Conservation (phyloP, 2,113 vertebrate species). For the Rhinolophus ferrumequinum region DNA sequence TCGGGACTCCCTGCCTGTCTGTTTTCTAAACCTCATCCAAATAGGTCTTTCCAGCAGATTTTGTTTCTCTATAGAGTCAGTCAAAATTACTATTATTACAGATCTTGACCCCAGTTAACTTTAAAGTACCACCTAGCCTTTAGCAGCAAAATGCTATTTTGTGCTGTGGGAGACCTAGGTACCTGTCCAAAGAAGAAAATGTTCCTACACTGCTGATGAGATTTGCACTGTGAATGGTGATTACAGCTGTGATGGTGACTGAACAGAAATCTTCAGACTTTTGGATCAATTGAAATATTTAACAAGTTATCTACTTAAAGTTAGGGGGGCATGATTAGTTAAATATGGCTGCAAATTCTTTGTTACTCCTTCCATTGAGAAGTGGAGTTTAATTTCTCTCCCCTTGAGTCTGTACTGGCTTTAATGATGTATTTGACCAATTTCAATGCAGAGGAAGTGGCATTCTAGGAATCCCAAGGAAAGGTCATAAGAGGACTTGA, state of each 20-base stretch:
- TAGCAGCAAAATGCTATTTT: constrained; percentile 34
- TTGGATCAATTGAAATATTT: constrained; percentile 26
- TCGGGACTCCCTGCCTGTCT: not conserved
- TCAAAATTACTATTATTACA: constrained; percentile 53
- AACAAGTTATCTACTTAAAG: not conserved
- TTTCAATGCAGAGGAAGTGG: not conserved
- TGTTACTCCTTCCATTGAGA: not conserved
- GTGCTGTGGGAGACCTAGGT: not conserved
- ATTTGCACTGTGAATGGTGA: not conserved
- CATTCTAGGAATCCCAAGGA: not conserved
- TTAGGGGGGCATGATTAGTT: not conserved
- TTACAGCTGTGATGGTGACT: not conserved
- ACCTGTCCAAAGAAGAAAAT: constrained; percentile 7
- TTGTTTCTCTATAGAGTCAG: constrained; percentile 39
- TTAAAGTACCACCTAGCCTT: constrained; percentile 34
- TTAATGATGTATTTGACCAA: not conserved
- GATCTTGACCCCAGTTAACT: constrained; percentile 37
- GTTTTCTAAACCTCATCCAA: not conserved
- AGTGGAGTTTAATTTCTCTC: not conserved
- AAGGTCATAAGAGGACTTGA: not conserved
- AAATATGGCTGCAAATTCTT: not conserved
- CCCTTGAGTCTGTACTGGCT: not conserved
- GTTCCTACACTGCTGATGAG: not conserved
- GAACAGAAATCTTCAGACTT: not conserved
- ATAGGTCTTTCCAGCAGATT: constrained; percentile 8